Percentiles rank a stretch among this genome's conserved stretches.
Evolutionary conservation across 2,888 invertebrate genomes (phyloP).

Genomic region (Nephrotoma flavescens): DNA sequence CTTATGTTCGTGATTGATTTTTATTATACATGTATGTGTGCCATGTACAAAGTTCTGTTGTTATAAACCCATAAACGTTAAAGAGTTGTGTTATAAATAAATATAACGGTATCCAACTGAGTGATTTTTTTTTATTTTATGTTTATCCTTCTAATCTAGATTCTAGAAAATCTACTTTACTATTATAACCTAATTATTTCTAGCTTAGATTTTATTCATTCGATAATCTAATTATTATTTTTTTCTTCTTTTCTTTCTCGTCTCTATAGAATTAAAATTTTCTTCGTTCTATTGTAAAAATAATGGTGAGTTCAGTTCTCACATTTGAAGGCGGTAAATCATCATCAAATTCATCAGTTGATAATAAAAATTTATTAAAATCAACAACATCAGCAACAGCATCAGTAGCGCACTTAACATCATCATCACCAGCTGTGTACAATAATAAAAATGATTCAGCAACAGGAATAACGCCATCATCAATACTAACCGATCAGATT

Average conservation of each 20-base stretch:
- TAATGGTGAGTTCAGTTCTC: constrained; percentile 5
- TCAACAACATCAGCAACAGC: neutral
- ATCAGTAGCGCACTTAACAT: neutral
- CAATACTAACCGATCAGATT: constrained; percentile 50
- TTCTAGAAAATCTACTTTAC: neutral
- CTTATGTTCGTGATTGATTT: neutral
- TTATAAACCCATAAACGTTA: neutral
- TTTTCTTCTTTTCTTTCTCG: neutral
- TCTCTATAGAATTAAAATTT: neutral
- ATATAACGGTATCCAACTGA: neutral
- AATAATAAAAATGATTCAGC: neutral
- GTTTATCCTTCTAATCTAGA: neutral
- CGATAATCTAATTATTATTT: neutral
- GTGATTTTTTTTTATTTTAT: neutral
- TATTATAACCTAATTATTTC: neutral
- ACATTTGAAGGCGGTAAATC: constrained; percentile 2
- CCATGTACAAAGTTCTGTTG: neutral
- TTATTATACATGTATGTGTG: neutral
- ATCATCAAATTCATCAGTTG: constrained; percentile 1
- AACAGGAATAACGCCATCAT: neutral
- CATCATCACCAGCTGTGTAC: neutral
- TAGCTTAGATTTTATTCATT: neutral
- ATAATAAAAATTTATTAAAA: neutral
- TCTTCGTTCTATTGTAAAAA: neutral
- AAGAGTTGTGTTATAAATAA: neutral